phyloP scores from a whole-genome alignment of 2,888 invertebrate species.

The Hypselothyrea guttata region DNA sequence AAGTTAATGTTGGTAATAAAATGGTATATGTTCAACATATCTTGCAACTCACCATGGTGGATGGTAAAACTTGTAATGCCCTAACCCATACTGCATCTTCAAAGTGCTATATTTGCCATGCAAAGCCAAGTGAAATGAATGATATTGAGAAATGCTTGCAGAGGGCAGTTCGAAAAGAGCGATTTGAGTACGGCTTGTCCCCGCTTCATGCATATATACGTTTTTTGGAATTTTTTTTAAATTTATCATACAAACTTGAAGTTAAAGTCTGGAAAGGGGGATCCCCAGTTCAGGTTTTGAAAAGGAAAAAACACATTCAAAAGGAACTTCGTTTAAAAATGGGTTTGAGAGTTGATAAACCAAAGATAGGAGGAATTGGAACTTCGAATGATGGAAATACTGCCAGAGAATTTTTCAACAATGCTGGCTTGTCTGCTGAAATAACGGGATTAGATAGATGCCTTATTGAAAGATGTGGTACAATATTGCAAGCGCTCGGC shows the following conservation, averaged over 20 bases:
- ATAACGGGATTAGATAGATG: constrained; percentile 7
- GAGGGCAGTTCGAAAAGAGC: no score
- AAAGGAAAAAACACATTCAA: not conserved
- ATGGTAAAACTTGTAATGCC: no score
- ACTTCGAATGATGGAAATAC: constrained; percentile 18
- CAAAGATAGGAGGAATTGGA: constrained; percentile 7
- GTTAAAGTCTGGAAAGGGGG: no score
- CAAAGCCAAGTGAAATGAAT: no score
- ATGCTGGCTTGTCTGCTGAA: not conserved
- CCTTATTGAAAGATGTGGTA: constrained; percentile 5
- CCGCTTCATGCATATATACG: not conserved
- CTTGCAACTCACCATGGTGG: no score
- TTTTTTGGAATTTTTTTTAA: not conserved
- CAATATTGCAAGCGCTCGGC: constrained; percentile 13
- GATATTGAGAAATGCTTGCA: not conserved
- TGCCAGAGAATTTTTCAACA: constrained; percentile 21
- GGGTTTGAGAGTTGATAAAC: constrained; percentile 4
- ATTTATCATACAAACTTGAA: not conserved
- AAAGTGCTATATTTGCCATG: no score
- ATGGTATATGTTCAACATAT: no score
- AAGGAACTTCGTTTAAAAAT: constrained; percentile 5
- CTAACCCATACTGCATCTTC: no score
- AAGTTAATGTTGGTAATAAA: not conserved
- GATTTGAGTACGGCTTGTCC: not conserved
- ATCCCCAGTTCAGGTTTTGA: not conserved